These are phyloP conservation scores for Stichopus horrens DNA, from an alignment of 53 echinoderm and acorn worm species.

Conservation along the genomic window DNA sequence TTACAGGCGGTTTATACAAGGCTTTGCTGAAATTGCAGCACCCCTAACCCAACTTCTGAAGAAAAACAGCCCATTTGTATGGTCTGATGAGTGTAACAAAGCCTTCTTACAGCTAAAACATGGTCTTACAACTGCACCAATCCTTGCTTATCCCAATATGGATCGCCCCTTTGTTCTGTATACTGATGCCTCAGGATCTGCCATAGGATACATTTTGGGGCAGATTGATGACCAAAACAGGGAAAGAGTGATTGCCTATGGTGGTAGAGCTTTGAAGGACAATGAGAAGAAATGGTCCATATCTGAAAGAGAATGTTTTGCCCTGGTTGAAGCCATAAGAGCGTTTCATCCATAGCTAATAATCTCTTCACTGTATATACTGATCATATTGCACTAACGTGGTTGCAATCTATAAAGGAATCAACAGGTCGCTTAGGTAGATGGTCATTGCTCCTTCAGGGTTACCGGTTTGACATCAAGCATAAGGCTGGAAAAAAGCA, in stretches of 20 bases:
- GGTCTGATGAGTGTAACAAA: conserved; percentile 52
- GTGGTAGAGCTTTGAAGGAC: conserved; percentile 31
- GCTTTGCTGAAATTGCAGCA: conserved; percentile 16
- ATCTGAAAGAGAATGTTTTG: conserved; percentile 38
- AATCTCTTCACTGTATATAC: conserved; percentile 36
- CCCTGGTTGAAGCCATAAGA: conserved; percentile 27
- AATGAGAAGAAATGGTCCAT: conserved; percentile 35
- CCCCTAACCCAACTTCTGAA: conserved; percentile 20
- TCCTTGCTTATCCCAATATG: conserved; percentile 57
- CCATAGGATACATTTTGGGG: conserved; percentile 45
- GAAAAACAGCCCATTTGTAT: conserved; percentile 40
- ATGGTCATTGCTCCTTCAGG: conserved; percentile 23
- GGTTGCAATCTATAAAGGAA: conserved; percentile 37
- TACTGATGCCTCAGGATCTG: conserved; percentile 41
- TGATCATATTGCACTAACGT: conserved; percentile 31
- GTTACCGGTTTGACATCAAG: conserved; percentile 28
- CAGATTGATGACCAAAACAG: conserved; percentile 26
- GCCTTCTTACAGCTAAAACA: conserved; percentile 45
- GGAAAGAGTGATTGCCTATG: conserved; percentile 32
- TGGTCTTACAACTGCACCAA: conserved; percentile 32
- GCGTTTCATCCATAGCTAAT: conserved; percentile 23
- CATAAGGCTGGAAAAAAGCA: conserved; percentile 37
- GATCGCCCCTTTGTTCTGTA: conserved; percentile 42
- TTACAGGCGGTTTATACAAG: conserved; percentile 41
- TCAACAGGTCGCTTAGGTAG: conserved; percentile 36